Evolutionary conservation across 30 jellyfish, hydroid and myxozoan genomes (phyloP).

Genomic region (Turritopsis rubra): DNA sequence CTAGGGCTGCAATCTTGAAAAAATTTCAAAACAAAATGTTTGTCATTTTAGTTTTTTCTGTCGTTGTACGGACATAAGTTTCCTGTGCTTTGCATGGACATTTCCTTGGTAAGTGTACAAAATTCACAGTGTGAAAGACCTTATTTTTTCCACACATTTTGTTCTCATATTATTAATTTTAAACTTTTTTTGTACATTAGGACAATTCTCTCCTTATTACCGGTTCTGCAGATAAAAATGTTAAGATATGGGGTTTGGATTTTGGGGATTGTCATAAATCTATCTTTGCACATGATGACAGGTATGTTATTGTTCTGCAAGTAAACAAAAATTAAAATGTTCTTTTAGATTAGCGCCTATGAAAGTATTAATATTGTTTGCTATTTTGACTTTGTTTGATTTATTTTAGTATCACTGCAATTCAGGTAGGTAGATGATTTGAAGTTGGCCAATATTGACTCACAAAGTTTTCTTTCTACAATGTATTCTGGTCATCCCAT

Average conservation of each 20-base stretch:
- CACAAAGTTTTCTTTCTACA: no score
- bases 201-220: conserved; percentile 81
- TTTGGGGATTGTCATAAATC: conserved; percentile 99
- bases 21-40: not conserved
- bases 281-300: conserved; percentile 92
- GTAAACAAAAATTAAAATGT: no score
- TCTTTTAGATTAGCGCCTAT: not conserved
- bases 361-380: not conserved
- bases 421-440: conserved; percentile 9
- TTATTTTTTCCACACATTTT: not conserved
- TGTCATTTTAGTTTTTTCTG: conserved; percentile 56
- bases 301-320: conserved; percentile 49
- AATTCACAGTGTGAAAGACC: not conserved
- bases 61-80: conserved; percentile 96
- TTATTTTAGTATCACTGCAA: conserved; percentile 8
- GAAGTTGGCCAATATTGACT: not conserved
- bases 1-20: not conserved
- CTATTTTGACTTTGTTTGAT: not conserved
- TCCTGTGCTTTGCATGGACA: conserved; percentile 96
- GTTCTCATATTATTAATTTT: not conserved
- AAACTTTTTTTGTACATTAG: conserved; percentile 15
- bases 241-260: conserved; percentile 95
- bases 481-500: no score
- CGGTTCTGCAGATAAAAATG: conserved; percentile 93
- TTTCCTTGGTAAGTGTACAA: conserved; percentile 71